phyloP scores from a whole-genome alignment of 2,888 invertebrate species.

The Tenthredo scrophulariae region DNA sequence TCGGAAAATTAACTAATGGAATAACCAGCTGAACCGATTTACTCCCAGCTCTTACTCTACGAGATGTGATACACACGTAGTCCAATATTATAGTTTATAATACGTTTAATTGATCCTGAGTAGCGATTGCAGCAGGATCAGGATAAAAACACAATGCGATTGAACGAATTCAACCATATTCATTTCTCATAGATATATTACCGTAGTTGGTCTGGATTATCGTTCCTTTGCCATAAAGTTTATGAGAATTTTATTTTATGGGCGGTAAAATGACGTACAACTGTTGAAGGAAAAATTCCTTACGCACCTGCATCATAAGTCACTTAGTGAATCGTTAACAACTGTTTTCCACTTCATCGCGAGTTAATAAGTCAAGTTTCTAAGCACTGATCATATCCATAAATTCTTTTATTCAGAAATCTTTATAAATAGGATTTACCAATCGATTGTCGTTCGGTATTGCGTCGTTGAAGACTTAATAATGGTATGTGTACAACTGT shows the following conservation, averaged over 20 bases:
- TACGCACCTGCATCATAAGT: not conserved
- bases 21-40: constrained; percentile 13
- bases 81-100: not conserved
- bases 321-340: not conserved
- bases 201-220: not conserved
- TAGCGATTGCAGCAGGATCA: not conserved
- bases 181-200: not conserved
- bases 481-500: not conserved
- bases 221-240: not conserved
- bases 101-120: not conserved
- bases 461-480: not conserved
- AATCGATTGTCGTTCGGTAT: not conserved
- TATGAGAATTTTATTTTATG: not conserved
- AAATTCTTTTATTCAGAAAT: not conserved
- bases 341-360: not conserved
- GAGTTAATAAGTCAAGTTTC: not conserved
- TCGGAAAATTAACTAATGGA: not conserved
- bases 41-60: not conserved
- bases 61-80: not conserved
- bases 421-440: not conserved
- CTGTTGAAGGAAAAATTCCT: not conserved
- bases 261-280: not conserved
- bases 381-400: not conserved
- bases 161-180: not conserved
- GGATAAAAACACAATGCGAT: not conserved